Conservation (phyloP, 2,888 invertebrate species). For the Leptinotarsa juncta region DNA sequence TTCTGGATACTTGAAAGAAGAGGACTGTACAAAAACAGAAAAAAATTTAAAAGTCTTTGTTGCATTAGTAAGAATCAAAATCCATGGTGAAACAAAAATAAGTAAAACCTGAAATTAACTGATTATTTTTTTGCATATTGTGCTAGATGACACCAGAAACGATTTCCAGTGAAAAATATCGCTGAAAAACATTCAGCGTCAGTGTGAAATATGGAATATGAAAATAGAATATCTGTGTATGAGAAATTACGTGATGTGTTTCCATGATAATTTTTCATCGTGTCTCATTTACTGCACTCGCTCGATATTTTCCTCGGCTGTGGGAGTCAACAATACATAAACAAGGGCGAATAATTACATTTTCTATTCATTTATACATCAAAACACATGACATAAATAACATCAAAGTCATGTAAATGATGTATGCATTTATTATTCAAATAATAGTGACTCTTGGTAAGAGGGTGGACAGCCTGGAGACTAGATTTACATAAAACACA, state of each 20-base stretch:
- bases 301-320: conserved; percentile 5
- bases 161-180: no score
- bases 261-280: not conserved
- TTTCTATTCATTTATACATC: conserved; percentile 25
- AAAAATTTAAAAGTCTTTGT: no score
- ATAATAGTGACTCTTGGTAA: conserved; percentile 34
- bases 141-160: no score
- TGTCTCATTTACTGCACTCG: not conserved
- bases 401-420: conserved; percentile 44
- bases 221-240: conserved; percentile 9
- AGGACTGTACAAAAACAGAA: no score
- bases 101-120: no score
- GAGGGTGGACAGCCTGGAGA: conserved; percentile 33
- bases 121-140: no score
- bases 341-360: conserved; percentile 16
- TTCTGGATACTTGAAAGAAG: no score
- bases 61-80: no score
- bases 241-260: not conserved
- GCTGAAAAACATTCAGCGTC: not conserved
- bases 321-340: not conserved
- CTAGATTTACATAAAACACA: conserved; percentile 34
- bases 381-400: conserved; percentile 34
- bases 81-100: no score
- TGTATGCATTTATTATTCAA: conserved; percentile 43
- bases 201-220: not conserved